Conservation (phyloP, 2,113 vertebrate species). For the Corydoras maculifer region DNA sequence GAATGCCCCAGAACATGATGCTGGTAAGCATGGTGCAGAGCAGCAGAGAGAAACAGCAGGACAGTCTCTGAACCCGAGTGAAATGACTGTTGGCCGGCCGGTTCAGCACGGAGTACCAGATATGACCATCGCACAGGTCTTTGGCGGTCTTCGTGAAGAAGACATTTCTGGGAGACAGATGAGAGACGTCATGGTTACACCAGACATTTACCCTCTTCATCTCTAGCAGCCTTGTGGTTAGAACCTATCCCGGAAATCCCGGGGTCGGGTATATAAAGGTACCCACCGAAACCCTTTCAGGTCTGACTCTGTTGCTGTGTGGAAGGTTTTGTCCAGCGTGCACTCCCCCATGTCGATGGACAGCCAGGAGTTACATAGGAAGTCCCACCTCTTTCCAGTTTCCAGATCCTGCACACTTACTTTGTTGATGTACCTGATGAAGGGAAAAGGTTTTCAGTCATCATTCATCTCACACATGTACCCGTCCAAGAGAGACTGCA, state of each 20-base stretch:
- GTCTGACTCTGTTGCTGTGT: constrained; percentile 81
- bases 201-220: no score
- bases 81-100: constrained; percentile 80
- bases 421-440: constrained; percentile 81
- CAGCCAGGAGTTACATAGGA: constrained; percentile 91
- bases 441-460: no score
- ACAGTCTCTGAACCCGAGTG: constrained; percentile 83
- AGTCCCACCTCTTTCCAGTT: constrained; percentile 81
- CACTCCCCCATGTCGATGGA: constrained; percentile 83
- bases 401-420: constrained; percentile 81
- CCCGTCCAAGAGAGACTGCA: no score
- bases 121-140: constrained; percentile 86
- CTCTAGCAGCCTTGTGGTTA: no score
- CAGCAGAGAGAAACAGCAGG: constrained; percentile 88
- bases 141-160: constrained; percentile 87
- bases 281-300: constrained; percentile 84
- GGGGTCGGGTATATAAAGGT: neutral
- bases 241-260: neutral
- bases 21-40: constrained; percentile 95
- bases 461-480: no score
- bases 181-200: neutral
- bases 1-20: constrained; percentile 95
- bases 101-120: constrained; percentile 89
- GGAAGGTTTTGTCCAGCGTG: constrained; percentile 81
- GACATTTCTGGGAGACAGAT: constrained; percentile 68